A percentile compares a stretch with the other conserved stretches of the same genome.
phyloP scores from a whole-genome alignment of 2,888 invertebrate genomes.

The Catonia carolina region DNA sequence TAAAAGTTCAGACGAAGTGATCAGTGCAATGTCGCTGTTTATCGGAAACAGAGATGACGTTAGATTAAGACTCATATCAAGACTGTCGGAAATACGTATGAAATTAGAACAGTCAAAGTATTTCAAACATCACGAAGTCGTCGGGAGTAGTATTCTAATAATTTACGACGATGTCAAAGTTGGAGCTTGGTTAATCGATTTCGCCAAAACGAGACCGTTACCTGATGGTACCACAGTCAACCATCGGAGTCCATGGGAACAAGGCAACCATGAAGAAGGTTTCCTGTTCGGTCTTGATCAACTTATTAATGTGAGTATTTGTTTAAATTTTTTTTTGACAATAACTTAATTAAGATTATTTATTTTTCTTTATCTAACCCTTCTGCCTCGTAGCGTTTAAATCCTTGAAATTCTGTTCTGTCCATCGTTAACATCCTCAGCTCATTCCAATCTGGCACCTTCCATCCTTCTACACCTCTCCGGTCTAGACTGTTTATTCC shows the following conservation, averaged over 20 bases:
- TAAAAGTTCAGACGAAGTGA: conserved; percentile 67
- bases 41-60: conserved; percentile 58
- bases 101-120: conserved; percentile 77
- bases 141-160: conserved; percentile 89
- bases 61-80: conserved; percentile 59
- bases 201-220: conserved; percentile 82
- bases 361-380: too few species aligned
- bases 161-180: conserved; percentile 83
- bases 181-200: conserved; percentile 95
- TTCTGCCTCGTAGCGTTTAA: too few species aligned
- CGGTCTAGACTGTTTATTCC: too few species aligned
- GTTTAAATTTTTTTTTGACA: not conserved
- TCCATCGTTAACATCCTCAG: too few species aligned
- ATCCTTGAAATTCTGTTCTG: too few species aligned
- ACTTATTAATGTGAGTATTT: conserved; percentile 64
- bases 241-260: conserved; percentile 76
- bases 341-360: too few species aligned
- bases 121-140: conserved; percentile 81
- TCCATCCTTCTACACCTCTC: too few species aligned
- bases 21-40: conserved; percentile 66
- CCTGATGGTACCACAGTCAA: conserved; percentile 61
- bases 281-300: conserved; percentile 88
- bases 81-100: conserved; percentile 67
- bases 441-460: too few species aligned
- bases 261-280: conserved; percentile 97